Conservation (phyloP, 2,113 vertebrate species). For the Caloenas nicobarica region DNA sequence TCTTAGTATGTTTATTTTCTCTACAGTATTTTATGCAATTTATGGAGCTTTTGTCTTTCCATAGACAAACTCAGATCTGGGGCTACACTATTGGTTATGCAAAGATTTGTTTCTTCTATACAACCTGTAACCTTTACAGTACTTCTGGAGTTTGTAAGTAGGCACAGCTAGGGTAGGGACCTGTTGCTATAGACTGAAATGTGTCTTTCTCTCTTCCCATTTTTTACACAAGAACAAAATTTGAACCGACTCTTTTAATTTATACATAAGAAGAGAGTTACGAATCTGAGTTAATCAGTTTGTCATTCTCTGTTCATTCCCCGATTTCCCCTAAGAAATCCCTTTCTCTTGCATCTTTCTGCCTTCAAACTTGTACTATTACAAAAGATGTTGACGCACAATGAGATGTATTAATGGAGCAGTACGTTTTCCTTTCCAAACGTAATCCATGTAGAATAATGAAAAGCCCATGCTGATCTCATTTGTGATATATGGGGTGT, state of each 20-base stretch:
- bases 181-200: neutral
- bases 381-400: neutral
- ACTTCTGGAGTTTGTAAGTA: neutral
- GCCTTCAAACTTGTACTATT: neutral
- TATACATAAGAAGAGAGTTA: neutral
- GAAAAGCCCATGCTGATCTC: slow-evolving; percentile 19
- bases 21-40: neutral
- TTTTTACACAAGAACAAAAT: neutral
- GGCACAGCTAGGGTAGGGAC: neutral
- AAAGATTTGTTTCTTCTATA: neutral
- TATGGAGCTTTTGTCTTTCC: neutral
- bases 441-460: neutral
- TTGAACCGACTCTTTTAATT: neutral
- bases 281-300: neutral
- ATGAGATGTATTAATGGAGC: slow-evolving; percentile 10
- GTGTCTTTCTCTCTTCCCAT: neutral
- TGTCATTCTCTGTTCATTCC: neutral
- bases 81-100: neutral
- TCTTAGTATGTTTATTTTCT: neutral
- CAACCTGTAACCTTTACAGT: neutral
- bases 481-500: slow-evolving; percentile 25
- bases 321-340: slow-evolving; percentile 26
- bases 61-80: neutral
- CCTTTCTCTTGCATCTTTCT: neutral
- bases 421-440: neutral